Percentiles rank a stretch among this genome's conserved stretches.
phyloP scores from a whole-genome alignment of 2,113 vertebrate species.

The Cyrtonyx montezumae region DNA sequence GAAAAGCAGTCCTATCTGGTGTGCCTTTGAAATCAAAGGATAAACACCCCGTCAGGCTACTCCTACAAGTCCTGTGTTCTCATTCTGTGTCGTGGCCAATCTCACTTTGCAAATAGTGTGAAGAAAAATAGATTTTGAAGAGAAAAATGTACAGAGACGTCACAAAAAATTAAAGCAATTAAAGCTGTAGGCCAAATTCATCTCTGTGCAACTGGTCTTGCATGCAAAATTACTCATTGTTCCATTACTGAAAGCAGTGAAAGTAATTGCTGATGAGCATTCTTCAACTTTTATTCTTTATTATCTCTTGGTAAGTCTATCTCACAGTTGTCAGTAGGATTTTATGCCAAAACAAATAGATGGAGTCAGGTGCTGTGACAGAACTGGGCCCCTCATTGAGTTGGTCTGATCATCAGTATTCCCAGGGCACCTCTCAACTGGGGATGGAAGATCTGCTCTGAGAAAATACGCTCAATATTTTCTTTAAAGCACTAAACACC shows the following conservation, averaged over 20 bases:
- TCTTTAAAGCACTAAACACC: neutral
- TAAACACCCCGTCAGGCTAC: neutral
- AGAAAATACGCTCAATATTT: neutral
- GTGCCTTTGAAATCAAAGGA: slow-evolving; percentile 5
- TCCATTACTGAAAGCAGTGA: slow-evolving; percentile 44
- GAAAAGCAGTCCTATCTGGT: neutral
- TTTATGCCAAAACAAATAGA: slow-evolving; percentile 45
- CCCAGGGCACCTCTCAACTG: neutral
- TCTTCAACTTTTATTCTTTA: slow-evolving; percentile 32
- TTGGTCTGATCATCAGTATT: neutral
- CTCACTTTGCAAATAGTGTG: slow-evolving; percentile 10
- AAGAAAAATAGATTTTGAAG: slow-evolving; percentile 25
- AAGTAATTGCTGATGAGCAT: slow-evolving; percentile 55
- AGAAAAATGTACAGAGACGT: neutral
- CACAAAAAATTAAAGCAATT: neutral
- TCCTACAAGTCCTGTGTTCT: neutral
- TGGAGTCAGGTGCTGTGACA: neutral
- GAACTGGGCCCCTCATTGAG: neutral
- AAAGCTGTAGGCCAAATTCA: slow-evolving; percentile 42
- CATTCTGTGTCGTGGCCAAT: neutral
- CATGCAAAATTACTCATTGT: slow-evolving; percentile 47
- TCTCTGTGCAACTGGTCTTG: neutral
- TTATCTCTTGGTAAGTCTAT: slow-evolving; percentile 32
- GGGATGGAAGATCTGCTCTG: accelerated
- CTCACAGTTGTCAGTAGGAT: slow-evolving; percentile 6